Evolutionary conservation across 2,113 vertebrate genomes (phyloP).

Genomic region (Sialia sialis): DNA sequence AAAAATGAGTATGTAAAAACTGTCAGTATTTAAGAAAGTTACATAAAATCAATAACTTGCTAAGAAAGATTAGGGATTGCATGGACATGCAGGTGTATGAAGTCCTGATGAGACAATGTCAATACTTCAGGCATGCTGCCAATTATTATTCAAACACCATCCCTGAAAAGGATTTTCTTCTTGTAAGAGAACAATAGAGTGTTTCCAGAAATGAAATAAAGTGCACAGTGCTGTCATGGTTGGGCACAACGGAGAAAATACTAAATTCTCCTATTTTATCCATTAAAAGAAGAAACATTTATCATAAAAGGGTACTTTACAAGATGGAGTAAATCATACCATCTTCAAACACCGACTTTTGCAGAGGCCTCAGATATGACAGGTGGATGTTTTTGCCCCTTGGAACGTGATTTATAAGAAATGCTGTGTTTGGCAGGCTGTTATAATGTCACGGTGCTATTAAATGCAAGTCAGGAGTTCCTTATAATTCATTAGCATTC

Average conservation of each 20-base stretch:
- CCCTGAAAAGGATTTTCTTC: neutral
- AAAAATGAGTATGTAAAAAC: neutral
- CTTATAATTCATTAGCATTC: conserved; percentile 8
- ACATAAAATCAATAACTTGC: neutral
- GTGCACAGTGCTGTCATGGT: neutral
- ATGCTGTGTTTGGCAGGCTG: neutral
- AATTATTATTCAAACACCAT: neutral
- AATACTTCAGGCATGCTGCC: neutral
- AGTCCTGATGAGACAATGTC: neutral
- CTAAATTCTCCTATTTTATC: neutral
- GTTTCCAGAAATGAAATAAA: neutral
- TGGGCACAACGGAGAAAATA: neutral
- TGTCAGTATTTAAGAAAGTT: neutral
- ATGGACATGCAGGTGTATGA: neutral
- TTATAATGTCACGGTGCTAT: neutral
- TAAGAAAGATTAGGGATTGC: neutral
- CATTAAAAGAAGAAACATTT: neutral
- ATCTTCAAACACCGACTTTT: neutral
- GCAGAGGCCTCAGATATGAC: neutral
- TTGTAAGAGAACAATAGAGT: neutral
- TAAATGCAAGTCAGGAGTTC: neutral
- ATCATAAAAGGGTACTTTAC: neutral
- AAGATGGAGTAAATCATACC: neutral
- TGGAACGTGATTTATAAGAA: conserved; percentile 10
- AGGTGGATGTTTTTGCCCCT: neutral